Evolutionary conservation across 1,140 invertebrate species (phyloP).

Genomic region (Bombus soroeensis): DNA sequence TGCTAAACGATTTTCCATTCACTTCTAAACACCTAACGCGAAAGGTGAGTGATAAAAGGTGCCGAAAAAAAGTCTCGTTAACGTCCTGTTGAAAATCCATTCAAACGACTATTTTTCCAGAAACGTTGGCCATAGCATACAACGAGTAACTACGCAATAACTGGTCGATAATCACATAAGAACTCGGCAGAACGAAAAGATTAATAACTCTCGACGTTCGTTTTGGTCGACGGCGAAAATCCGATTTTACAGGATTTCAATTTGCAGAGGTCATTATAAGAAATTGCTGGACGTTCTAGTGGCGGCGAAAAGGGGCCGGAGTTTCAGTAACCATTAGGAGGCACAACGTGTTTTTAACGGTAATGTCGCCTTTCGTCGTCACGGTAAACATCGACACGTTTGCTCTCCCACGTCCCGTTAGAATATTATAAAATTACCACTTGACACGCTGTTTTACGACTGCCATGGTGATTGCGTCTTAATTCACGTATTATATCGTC

Average conservation of each 20-base stretch:
- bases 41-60: background rate
- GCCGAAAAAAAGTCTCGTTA: background rate
- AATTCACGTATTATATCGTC: slow-evolving; percentile 24
- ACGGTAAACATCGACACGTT: slow-evolving; percentile 7
- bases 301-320: background rate
- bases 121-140: background rate
- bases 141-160: background rate
- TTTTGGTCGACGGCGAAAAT: slow-evolving; percentile 5
- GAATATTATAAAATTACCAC: slow-evolving; percentile 46
- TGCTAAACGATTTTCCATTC: background rate
- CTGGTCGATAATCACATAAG: slow-evolving; percentile 9
- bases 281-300: slow-evolving; percentile 20
- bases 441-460: slow-evolving; percentile 7
- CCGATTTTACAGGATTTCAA: slow-evolving; percentile 29
- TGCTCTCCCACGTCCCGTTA: slow-evolving; percentile 26
- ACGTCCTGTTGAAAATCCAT: background rate
- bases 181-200: background rate
- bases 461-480: slow-evolving; percentile 2
- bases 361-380: background rate
- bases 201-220: slow-evolving; percentile 16
- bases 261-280: slow-evolving; percentile 15
- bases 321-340: slow-evolving; percentile 17
- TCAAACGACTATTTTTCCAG: slow-evolving; percentile 19
- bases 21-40: no score
- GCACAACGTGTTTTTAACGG: background rate